Base-by-base conservation (phyloP, 2,888 invertebrate genomes). In the Amphipoea lucens region DNA sequence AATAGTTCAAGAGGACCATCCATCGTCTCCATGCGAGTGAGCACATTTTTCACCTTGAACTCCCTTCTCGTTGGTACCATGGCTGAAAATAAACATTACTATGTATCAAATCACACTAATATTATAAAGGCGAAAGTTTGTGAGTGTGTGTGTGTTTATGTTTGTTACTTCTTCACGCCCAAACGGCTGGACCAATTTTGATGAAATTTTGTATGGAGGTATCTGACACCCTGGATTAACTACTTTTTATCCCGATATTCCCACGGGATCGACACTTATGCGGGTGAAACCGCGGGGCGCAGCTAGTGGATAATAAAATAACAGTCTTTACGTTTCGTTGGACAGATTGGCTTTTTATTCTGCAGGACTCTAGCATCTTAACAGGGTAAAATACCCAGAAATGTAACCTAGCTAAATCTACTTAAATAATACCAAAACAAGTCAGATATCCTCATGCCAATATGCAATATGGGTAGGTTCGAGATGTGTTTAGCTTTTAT, bases 1-100 rank as follows among this genome's bases (percentile, higher is more conserved):
- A 98, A 94, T n/a, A 97, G 93, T 1, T 95, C 95, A 51, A 98
- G 93, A 0, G 98, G 98, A 0, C 98, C 98, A 0, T 91, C 89
- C 40, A 95, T 95, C 0, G 89, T 91, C 63, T 97, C 96, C 94
- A 98, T 97, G 74, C 96, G 92, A 0, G 95, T 96, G 65, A 96
- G 88, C 2, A 96, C 92, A 84, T 96, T 96, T 73, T 85, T 93
- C 3, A 54, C 20, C 45, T 74, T 92, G 66, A 74, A 91, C 78
- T 90, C 87, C 40, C 67, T 90, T 60, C 79, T 85, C 20, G 67
- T 72, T 40, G 78, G 60, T 36, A 66, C 62, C 67, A 84, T 7
- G 3, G 2, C 86, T 86, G 68, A 20, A 84, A 78, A 67, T 36
- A 75, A 73, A 63, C 40, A 65, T 20, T 42, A 17, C 3, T 57